These are phyloP conservation scores for Archips xylosteana DNA, from an alignment of 2,888 invertebrate genomes.

Conservation along the genomic window DNA sequence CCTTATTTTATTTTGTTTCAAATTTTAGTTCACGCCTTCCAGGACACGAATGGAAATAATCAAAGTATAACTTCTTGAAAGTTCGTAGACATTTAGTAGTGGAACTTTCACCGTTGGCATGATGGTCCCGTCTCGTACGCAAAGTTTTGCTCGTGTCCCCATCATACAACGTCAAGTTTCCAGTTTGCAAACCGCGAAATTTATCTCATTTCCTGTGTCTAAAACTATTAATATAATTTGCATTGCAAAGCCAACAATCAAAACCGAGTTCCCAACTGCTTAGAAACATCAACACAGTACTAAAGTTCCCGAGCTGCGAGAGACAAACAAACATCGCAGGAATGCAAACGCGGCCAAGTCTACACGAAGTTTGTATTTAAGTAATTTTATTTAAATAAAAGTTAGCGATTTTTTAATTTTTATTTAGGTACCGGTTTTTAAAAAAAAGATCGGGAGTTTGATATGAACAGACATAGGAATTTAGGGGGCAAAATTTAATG, in stretches of 20 bases:
- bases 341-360: neutral
- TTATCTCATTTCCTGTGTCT: slow-evolving; percentile 1
- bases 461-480: no score
- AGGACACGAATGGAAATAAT: no score
- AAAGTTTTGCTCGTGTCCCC: slow-evolving; percentile 3
- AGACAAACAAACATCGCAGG: slow-evolving; percentile 17
- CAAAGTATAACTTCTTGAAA: neutral
- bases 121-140: neutral
- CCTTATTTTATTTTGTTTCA: no score
- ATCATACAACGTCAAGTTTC: neutral
- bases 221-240: slow-evolving; percentile 18
- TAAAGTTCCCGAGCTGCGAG: slow-evolving; percentile 30
- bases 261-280: slow-evolving; percentile 31
- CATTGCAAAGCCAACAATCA: slow-evolving; percentile 28
- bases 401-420: no score
- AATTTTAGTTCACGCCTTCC: no score
- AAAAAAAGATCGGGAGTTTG: no score
- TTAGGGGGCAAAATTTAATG: no score
- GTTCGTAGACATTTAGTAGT: neutral
- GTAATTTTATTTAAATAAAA: neutral
- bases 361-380: no score
- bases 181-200: neutral
- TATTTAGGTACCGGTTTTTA: no score
- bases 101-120: neutral
- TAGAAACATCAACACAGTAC: slow-evolving; percentile 39